Conservation (phyloP, 2,797 vertebrate genomes). For the Danio jaintianensis region DNA sequence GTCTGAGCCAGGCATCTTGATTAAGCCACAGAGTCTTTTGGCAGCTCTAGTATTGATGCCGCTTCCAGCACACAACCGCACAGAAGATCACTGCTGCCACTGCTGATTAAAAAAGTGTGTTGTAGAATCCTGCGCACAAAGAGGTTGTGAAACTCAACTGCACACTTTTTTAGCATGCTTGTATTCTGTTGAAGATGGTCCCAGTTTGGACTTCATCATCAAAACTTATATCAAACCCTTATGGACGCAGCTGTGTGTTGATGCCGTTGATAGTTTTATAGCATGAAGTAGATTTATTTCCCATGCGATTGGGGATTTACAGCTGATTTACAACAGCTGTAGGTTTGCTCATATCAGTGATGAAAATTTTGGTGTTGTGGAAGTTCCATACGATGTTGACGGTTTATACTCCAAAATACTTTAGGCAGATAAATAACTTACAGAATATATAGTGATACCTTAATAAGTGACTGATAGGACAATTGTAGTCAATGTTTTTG, state of each 20-base stretch:
- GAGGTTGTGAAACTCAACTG: background rate
- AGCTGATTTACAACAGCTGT: slow-evolving; percentile 12
- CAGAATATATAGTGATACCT: background rate
- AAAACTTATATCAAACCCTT: background rate
- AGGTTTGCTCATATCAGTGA: slow-evolving; percentile 2
- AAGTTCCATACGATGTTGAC: background rate
- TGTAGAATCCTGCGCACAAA: background rate
- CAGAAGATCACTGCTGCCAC: background rate
- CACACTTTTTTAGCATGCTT: background rate
- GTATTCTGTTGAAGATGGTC: background rate
- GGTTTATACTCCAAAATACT: background rate
- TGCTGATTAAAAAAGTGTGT: slow-evolving; percentile 15
- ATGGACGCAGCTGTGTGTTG: background rate
- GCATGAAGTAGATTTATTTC: slow-evolving; percentile 4
- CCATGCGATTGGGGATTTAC: background rate
- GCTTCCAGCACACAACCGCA: background rate
- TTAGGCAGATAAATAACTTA: background rate
- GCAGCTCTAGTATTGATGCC: background rate
- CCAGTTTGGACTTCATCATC: slow-evolving; percentile 16
- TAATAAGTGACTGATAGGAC: background rate
- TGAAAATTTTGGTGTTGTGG: background rate
- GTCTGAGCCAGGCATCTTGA: background rate
- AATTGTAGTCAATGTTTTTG: background rate
- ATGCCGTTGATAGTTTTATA: slow-evolving; percentile 10
- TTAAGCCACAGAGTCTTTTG: slow-evolving; percentile 22